Evolutionary conservation across 1,140 invertebrate species (phyloP).

Genomic region (Gryllus bimaculatus): DNA sequence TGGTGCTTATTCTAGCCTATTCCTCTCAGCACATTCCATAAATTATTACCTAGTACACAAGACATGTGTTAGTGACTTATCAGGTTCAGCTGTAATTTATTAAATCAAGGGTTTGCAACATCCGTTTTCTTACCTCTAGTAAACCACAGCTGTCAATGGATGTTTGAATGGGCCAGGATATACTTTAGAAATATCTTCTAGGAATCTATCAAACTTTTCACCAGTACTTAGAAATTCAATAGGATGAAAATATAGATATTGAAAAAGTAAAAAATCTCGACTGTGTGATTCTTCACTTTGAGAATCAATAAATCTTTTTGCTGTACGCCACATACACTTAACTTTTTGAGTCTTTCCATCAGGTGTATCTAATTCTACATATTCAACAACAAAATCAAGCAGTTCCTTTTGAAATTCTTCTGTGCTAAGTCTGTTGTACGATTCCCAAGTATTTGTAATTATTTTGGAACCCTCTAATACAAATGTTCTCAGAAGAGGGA

Average conservation of each 20-base stretch:
- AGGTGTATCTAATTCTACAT: constrained; percentile 1
- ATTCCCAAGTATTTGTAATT: constrained; percentile 17
- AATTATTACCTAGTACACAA: too few species aligned
- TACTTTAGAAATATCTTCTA: constrained; percentile 13
- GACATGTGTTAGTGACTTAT: too few species aligned
- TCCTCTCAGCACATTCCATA: too few species aligned
- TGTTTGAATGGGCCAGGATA: constrained; percentile 15
- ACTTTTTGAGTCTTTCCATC: constrained; percentile 14
- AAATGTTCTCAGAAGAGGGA: constrained; percentile 10
- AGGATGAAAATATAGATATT: constrained; percentile 13
- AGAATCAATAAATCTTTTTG: constrained; percentile 11
- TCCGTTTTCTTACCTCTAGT: constrained; percentile 6
- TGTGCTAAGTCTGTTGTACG: constrained; percentile 7
- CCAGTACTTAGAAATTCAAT: constrained; percentile 11
- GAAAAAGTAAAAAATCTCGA: constrained; percentile 12
- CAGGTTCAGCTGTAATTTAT: too few species aligned
- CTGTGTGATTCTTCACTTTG: constrained; percentile 1
- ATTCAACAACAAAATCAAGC: constrained; percentile 7
- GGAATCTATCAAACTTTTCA: constrained; percentile 16
- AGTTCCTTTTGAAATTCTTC: constrained; percentile 12
- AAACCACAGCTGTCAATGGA: constrained; percentile 13
- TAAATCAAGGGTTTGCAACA: too few species aligned
- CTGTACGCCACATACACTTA: constrained; percentile 16
- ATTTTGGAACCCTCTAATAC: constrained; percentile 10
- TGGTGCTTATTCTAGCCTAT: too few species aligned